Base-by-base conservation (phyloP, 2,888 invertebrate species). In the Leptinotarsa tumamoca region DNA sequence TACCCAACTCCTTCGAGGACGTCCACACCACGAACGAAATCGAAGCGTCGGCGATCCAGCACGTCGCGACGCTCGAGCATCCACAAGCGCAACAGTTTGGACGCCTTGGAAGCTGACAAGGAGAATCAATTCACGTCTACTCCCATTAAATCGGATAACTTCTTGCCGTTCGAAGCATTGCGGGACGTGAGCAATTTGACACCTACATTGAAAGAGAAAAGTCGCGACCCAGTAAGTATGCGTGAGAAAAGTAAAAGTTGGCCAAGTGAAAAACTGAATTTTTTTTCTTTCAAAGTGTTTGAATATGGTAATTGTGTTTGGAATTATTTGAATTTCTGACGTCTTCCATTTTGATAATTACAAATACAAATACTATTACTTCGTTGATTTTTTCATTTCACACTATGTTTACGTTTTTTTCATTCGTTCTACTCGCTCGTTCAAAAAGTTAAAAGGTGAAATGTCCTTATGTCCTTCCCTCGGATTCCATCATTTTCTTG, bases 171-270 rank as follows among this genome's bases (percentile, higher is more conserved):
- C 49, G 91, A 91, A 80, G 89, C 90, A 14, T 86, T 92, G 0
- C 90, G 91, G 86, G 92, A 92, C 84, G 91, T 92, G 13, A 92
- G 92, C 82, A 92, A 92, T 82, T 89, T 92, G n/a, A 92, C 92
- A 4, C 91, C 92, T 1, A 91, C 88, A 21, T 7, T 73, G 50
- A 87, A 89, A 15, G 75, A 73, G 4, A 72, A 78, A 54, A 72
- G 69, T 4, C 69, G 75, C 63, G 75, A 75, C 18, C 72, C 63
- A 56, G 77, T 77, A 61, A 74, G 68, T 67, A 56, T 52, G 2
- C 17, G n/a, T 5, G 52, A n/a, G 52, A 52, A 17, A 52, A n/a
- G 15, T 17, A 52, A 52, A 52, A 52, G 17, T 17, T 15, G 52
- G n/a, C 43, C 43, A 1, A 43, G 43, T 43, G 52, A 52, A 52